phyloP scores from a whole-genome alignment of 2,888 invertebrate genomes.

The Osmoderma eremita region DNA sequence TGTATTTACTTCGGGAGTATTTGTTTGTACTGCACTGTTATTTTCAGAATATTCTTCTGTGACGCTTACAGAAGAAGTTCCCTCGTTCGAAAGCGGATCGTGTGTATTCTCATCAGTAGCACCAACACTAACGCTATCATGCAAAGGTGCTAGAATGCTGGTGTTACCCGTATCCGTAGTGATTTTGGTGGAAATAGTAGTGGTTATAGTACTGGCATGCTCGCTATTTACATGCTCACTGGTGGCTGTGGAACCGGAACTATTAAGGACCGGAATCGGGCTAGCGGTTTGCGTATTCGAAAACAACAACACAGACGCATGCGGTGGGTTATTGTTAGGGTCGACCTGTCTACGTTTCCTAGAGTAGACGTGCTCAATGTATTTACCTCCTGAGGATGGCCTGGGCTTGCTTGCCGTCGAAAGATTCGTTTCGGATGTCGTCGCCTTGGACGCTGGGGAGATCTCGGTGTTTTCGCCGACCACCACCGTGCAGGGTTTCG shows the following conservation, averaged over 20 bases:
- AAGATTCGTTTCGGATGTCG: slow-evolving; percentile 77
- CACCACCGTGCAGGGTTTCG: slow-evolving; percentile 85
- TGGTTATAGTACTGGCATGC: slow-evolving; percentile 53
- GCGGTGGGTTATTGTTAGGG: slow-evolving; percentile 58
- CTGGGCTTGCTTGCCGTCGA: slow-evolving; percentile 75
- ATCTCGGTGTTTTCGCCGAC: slow-evolving; percentile 82
- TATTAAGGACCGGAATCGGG: slow-evolving; percentile 45
- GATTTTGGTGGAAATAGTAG: slow-evolving; percentile 8
- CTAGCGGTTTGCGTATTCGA: slow-evolving; percentile 50
- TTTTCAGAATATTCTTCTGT: not conserved
- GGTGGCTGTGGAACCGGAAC: slow-evolving; percentile 48
- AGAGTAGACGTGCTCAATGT: slow-evolving; percentile 63
- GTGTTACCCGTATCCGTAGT: slow-evolving; percentile 39
- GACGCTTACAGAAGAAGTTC: not conserved
- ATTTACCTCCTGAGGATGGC: slow-evolving; percentile 69
- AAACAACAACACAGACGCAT: slow-evolving; percentile 58
- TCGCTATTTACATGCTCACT: slow-evolving; percentile 56
- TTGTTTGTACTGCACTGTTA: too few relatives aligned
- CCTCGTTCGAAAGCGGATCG: too few relatives aligned
- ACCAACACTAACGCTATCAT: slow-evolving; percentile 55
- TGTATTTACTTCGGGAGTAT: not conserved
- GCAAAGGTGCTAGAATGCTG: slow-evolving; percentile 55
- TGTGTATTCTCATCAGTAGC: slow-evolving; percentile 45
- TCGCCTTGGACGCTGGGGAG: slow-evolving; percentile 75
- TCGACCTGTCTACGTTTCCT: slow-evolving; percentile 75